phyloP scores from a whole-genome alignment of 2,888 invertebrate genomes.

The Drosophila yooni region DNA sequence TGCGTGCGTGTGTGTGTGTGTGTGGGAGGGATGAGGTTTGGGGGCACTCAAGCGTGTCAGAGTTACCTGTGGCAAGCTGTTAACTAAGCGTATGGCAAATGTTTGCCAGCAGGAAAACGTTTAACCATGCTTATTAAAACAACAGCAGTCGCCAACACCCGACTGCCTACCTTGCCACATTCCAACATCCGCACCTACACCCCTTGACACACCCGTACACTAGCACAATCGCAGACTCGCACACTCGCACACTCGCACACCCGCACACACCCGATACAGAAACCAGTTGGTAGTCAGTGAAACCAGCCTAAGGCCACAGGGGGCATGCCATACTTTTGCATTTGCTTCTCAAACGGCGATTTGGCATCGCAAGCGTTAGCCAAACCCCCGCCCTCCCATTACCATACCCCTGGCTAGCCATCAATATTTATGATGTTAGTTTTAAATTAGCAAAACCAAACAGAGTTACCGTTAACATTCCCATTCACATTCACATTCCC shows the following conservation, averaged over 20 bases:
- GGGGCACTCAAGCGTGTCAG: constrained; percentile 69
- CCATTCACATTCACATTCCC: constrained; percentile 43
- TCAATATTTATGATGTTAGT: constrained; percentile 79
- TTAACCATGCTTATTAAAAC: constrained; percentile 71
- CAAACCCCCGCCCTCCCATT: neutral
- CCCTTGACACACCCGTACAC: neutral
- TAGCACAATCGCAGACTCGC: neutral
- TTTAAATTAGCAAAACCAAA: constrained; percentile 77
- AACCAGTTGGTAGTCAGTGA: constrained; percentile 52
- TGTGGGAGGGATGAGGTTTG: constrained; percentile 1
- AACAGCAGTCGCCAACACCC: constrained; percentile 37
- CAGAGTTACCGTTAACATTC: constrained; percentile 64
- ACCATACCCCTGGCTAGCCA: constrained; percentile 17
- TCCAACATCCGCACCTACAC: neutral
- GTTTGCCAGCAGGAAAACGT: constrained; percentile 77
- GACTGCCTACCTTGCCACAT: constrained; percentile 2
- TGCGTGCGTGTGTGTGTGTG: constrained; percentile 2
- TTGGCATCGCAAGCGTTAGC: constrained; percentile 37
- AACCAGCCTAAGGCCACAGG: constrained; percentile 63
- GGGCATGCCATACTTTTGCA: constrained; percentile 78
- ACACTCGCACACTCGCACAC: neutral
- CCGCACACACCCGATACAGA: neutral
- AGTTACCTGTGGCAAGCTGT: constrained; percentile 78
- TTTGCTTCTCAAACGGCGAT: constrained; percentile 55
- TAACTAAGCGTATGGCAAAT: constrained; percentile 80